Conservation (phyloP, 2,113 vertebrate genomes). For the Cygnus buccinator region DNA sequence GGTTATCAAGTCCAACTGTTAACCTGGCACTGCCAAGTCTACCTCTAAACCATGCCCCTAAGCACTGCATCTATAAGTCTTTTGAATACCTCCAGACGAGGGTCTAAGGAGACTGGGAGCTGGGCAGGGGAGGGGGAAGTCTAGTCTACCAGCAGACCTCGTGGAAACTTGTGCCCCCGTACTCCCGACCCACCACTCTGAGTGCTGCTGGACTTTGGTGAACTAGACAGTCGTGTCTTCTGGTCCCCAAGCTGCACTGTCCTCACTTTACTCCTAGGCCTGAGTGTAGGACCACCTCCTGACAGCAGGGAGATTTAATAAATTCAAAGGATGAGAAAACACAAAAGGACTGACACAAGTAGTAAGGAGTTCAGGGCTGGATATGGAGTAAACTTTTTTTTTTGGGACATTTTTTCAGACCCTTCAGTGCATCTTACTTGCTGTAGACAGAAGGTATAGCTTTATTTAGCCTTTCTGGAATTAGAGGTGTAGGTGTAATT, state of each 20-base stretch:
- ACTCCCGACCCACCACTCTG: not conserved
- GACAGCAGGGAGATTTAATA: not conserved
- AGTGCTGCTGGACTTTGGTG: not conserved
- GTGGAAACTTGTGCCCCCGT: not conserved
- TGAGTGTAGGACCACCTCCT: not conserved
- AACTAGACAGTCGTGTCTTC: not conserved
- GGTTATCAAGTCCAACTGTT: too few relatives aligned
- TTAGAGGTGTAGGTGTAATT: not conserved
- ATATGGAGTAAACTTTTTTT: not conserved
- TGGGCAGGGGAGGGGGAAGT: not conserved
- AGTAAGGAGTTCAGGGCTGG: not conserved
- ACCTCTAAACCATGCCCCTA: too few relatives aligned
- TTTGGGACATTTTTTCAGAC: not conserved
- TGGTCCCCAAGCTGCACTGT: not conserved
- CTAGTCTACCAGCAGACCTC: not conserved
- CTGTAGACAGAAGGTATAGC: not conserved
- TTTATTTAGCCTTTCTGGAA: conserved; percentile 41
- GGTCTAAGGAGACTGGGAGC: not conserved
- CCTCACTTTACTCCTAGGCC: not conserved
- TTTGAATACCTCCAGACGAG: not conserved
- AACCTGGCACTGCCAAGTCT: too few relatives aligned
- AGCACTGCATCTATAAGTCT: too few relatives aligned
- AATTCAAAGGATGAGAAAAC: not conserved
- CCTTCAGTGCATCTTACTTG: not conserved
- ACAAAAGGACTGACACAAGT: not conserved